Conservation (phyloP, 2,113 vertebrate species). For the Andinoacara biseriatus region DNA sequence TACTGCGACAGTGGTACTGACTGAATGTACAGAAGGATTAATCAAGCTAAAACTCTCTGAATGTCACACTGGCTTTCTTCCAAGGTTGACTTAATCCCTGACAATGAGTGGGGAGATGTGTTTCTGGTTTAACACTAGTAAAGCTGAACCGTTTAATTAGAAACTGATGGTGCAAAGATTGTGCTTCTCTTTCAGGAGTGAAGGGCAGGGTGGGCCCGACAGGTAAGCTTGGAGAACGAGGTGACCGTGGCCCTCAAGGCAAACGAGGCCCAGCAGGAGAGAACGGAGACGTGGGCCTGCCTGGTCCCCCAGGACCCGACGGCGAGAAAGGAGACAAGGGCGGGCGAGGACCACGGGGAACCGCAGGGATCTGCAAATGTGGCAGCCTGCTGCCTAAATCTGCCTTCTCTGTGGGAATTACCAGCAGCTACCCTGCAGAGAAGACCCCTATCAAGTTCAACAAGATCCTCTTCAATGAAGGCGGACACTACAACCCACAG, state of each 20-base stretch:
- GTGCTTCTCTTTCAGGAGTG: slow-evolving; percentile 83
- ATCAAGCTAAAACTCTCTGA: not conserved
- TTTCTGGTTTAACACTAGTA: slow-evolving; percentile 6
- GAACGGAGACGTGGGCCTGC: slow-evolving; percentile 82
- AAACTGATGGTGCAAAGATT: not conserved
- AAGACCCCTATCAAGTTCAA: slow-evolving; percentile 93
- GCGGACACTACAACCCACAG: slow-evolving; percentile 90
- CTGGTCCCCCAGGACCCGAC: slow-evolving; percentile 80
- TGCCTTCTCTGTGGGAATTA: slow-evolving; percentile 96
- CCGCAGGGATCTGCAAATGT: slow-evolving; percentile 89
- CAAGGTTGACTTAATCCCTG: slow-evolving; percentile 31
- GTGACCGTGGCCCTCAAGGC: slow-evolving; percentile 88
- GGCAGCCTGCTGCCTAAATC: slow-evolving; percentile 92
- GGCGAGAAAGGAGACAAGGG: slow-evolving; percentile 90
- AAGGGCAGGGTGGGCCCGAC: slow-evolving; percentile 89
- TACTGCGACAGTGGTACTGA: not conserved
- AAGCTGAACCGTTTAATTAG: not conserved
- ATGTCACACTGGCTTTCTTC: slow-evolving; percentile 23
- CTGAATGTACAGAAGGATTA: not conserved
- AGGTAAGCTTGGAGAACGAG: slow-evolving; percentile 89
- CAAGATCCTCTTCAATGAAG: slow-evolving; percentile 95
- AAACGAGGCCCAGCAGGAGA: slow-evolving; percentile 90
- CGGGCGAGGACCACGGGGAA: slow-evolving; percentile 83
- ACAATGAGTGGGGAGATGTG: not conserved
- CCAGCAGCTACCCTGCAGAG: slow-evolving; percentile 94